Evolutionary conservation across 2,113 vertebrate genomes (phyloP).

Genomic region (Synodontis membranacea): DNA sequence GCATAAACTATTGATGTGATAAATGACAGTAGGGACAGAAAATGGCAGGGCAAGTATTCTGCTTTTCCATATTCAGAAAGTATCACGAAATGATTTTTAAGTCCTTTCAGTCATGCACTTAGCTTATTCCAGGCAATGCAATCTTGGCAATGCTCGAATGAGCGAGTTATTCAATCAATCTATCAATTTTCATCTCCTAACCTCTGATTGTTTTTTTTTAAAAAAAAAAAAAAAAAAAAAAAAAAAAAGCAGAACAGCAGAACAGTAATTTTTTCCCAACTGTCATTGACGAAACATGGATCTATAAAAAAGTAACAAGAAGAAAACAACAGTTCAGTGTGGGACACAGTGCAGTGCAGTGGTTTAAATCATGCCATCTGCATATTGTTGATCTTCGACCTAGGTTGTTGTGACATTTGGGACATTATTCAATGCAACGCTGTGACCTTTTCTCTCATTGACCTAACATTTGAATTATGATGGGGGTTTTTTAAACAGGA

Average conservation of each 20-base stretch:
- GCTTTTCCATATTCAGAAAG: neutral
- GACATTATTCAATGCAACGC: neutral
- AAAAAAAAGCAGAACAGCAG: neutral
- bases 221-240: no score
- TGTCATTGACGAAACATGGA: no score
- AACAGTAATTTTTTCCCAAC: no score
- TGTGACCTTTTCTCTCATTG: neutral
- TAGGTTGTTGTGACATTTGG: neutral
- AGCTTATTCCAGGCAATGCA: constrained; percentile 13
- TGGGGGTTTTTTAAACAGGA: neutral
- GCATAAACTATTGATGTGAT: constrained; percentile 9
- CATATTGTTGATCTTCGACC: neutral
- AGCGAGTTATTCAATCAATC: constrained; percentile 19
- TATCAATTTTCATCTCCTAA: no score
- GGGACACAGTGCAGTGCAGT: neutral
- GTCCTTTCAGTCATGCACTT: constrained; percentile 23
- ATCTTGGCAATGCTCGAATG: neutral
- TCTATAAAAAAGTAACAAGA: neutral
- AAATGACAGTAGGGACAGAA: neutral
- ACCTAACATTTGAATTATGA: neutral
- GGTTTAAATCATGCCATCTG: neutral
- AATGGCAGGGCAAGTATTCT: neutral
- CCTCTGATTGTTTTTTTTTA: neutral
- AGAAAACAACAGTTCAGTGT: neutral
- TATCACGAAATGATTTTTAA: constrained; percentile 27